These are phyloP conservation scores for Epicauta chinensis DNA, from an alignment of 1,140 invertebrate genomes.

Conservation along the genomic window DNA sequence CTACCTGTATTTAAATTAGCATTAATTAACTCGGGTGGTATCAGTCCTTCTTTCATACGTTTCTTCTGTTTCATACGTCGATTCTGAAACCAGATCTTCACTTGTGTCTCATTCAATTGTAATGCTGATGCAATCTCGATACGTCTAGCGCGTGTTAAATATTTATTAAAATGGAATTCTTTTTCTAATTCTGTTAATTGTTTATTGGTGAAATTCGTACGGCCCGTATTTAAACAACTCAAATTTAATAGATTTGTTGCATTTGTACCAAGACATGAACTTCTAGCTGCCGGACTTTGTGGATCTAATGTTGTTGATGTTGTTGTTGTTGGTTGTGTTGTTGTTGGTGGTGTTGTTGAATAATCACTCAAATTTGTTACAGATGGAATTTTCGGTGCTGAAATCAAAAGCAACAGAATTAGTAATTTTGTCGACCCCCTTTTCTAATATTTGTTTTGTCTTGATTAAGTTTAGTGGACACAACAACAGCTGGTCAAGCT, in stretches of 20 bases:
- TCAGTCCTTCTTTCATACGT: slow-evolving; percentile 83
- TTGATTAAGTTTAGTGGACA: slow-evolving; percentile 3
- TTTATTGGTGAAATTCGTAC: slow-evolving; percentile 98
- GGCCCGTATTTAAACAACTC: slow-evolving; percentile 67
- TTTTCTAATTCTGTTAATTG: slow-evolving; percentile 98
- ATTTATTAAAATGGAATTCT: slow-evolving; percentile 99
- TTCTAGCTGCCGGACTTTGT: slow-evolving; percentile 29
- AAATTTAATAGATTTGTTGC: slow-evolving; percentile 39
- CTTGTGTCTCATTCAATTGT: slow-evolving; percentile 95
- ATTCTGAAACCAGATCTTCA: slow-evolving; percentile 91
- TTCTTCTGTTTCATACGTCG: slow-evolving; percentile 92
- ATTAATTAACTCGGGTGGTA: slow-evolving; percentile 52
- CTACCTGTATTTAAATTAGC: slow-evolving; percentile 22
- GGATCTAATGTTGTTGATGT: slow-evolving; percentile 27
- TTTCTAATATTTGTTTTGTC: background rate
- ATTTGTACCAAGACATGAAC: slow-evolving; percentile 35
- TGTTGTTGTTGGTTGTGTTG: slow-evolving; percentile 22
- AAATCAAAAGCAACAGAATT: slow-evolving; percentile 38
- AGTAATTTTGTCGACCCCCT: slow-evolving; percentile 1
- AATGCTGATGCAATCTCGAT: slow-evolving; percentile 96
- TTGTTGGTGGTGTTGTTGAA: slow-evolving; percentile 9
- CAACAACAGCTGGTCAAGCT: slow-evolving; percentile 24
- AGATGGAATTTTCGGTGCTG: slow-evolving; percentile 60
- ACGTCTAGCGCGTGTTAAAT: slow-evolving; percentile 89
- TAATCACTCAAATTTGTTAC: too few species aligned